These are phyloP conservation scores for Catocala sponsa DNA, from an alignment of 2,888 invertebrate genomes.

Conservation along the genomic window DNA sequence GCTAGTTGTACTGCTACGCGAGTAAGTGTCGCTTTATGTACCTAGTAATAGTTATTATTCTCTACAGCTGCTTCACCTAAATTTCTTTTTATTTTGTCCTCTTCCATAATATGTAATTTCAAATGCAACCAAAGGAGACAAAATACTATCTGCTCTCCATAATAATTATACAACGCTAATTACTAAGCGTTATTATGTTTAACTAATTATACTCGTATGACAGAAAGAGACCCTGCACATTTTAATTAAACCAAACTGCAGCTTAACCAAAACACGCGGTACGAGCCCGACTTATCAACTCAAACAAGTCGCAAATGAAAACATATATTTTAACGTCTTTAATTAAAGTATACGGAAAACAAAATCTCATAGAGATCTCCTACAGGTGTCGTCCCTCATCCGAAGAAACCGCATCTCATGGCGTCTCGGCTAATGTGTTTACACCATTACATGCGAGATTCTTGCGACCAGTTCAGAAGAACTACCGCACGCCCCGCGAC, in stretches of 20 bases:
- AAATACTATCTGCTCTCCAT: no score
- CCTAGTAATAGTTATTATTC: no score
- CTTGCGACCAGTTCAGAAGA: conserved; percentile 63
- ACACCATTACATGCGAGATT: conserved; percentile 76
- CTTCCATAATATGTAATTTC: no score
- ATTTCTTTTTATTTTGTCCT: no score
- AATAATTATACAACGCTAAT: no score
- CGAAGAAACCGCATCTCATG: conserved; percentile 65
- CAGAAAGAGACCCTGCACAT: neutral
- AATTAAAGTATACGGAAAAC: conserved; percentile 47
- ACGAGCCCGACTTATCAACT: conserved; percentile 16
- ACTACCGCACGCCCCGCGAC: conserved; percentile 44
- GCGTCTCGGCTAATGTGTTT: conserved; percentile 79
- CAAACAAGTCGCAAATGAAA: conserved; percentile 17
- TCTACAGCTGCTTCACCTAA: no score
- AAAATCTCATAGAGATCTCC: conserved; percentile 43
- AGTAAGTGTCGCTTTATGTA: no score
- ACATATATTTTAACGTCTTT: conserved; percentile 33
- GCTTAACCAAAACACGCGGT: conserved; percentile 6
- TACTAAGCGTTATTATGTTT: no score
- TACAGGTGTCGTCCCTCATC: conserved; percentile 76
- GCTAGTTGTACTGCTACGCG: no score
- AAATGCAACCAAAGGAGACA: no score
- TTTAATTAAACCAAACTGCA: conserved; percentile 17
- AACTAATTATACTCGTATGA: neutral